These are phyloP conservation scores for Maniola hyperantus DNA, from an alignment of 2,888 invertebrate genomes.

Conservation along the genomic window DNA sequence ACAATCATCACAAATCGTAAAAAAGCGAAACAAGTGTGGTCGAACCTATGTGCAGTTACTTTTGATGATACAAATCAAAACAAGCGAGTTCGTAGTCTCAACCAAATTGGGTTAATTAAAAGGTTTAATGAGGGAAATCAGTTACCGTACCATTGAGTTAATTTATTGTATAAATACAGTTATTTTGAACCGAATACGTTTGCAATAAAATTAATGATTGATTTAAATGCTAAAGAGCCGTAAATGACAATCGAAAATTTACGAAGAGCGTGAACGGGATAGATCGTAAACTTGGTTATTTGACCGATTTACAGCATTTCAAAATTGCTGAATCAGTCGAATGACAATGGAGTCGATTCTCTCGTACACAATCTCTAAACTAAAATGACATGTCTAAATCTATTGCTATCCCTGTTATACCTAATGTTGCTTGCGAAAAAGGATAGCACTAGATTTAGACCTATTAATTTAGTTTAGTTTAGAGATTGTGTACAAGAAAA, in stretches of 20 bases:
- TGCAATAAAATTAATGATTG: slow-evolving; percentile 15
- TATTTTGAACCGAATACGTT: slow-evolving; percentile 2
- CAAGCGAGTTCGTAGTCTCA: neutral
- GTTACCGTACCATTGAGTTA: neutral
- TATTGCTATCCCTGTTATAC: too few species aligned
- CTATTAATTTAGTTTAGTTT: too few species aligned
- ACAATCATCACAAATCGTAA: too few species aligned
- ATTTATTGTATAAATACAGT: slow-evolving; percentile 9
- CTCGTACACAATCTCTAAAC: too few species aligned
- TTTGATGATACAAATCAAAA: neutral
- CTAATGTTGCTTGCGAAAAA: too few species aligned
- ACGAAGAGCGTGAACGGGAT: slow-evolving; percentile 5
- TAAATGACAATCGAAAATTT: slow-evolving; percentile 17
- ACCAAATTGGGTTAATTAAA: slow-evolving; percentile 4
- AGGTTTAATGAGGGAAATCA: neutral
- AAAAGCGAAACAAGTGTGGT: neutral
- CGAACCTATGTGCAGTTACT: neutral
- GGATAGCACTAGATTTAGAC: too few species aligned
- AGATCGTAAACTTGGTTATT: slow-evolving; percentile 21
- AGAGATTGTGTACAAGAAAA: too few species aligned
- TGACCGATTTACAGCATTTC: neutral
- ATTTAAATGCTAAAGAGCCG: slow-evolving; percentile 14
- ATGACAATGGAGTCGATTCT: too few species aligned
- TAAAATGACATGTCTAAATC: too few species aligned
- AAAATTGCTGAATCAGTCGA: neutral